Conservation (phyloP, 2,888 invertebrate species). For the Pediacus dermestoides region DNA sequence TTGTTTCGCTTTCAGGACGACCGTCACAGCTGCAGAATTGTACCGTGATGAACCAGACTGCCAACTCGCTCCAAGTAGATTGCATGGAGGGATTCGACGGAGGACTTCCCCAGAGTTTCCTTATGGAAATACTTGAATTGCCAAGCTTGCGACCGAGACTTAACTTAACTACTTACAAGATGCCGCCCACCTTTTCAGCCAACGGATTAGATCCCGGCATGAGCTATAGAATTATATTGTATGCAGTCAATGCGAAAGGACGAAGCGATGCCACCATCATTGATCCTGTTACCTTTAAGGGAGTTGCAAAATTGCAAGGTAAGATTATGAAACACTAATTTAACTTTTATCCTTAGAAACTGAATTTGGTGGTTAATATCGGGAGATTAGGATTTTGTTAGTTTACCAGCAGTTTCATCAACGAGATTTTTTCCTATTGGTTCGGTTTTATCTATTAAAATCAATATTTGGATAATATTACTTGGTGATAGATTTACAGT, state of each 20-base stretch:
- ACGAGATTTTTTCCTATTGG: no score
- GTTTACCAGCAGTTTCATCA: no score
- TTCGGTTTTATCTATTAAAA: no score
- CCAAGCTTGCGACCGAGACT: conserved; percentile 60
- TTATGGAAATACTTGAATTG: conserved; percentile 74
- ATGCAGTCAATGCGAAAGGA: conserved; percentile 85
- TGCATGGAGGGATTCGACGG: conserved; percentile 87
- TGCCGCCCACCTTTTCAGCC: conserved; percentile 65
- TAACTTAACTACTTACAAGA: conserved; percentile 59
- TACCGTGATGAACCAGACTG: conserved; percentile 82
- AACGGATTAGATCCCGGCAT: conserved; percentile 69
- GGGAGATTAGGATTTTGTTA: no score
- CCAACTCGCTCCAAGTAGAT: conserved; percentile 78
- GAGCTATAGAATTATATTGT: conserved; percentile 77
- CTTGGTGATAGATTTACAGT: no score
- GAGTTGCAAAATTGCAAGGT: conserved; percentile 85
- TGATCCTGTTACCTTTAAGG: conserved; percentile 80
- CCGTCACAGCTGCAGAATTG: conserved; percentile 87
- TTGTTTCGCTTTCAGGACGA: conserved; percentile 67
- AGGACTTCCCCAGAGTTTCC: conserved; percentile 81
- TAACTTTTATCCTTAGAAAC: no score
- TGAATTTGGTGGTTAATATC: no score
- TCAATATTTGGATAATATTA: no score
- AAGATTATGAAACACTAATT: no score
- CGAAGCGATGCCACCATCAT: conserved; percentile 78